These are phyloP conservation scores for Hipposideros larvatus DNA, from an alignment of 2,797 vertebrate genomes.

Conservation along the genomic window DNA sequence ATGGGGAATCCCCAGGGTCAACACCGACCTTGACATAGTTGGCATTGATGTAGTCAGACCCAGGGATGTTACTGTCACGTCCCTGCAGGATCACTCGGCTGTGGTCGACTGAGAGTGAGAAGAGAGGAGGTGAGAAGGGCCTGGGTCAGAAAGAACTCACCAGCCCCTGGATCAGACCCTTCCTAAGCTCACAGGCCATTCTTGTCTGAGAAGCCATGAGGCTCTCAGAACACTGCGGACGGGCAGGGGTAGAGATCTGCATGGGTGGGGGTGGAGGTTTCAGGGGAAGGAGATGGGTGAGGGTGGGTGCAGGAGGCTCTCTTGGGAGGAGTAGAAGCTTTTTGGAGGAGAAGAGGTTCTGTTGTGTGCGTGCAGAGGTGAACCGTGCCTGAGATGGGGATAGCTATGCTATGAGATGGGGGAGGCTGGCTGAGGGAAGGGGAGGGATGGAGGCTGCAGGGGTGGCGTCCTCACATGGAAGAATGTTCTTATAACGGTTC, in stretches of 20 bases:
- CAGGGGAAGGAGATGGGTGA: neutral
- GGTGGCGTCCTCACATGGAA: constrained; percentile 93
- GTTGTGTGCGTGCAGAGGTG: too few species aligned
- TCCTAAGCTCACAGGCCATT: neutral
- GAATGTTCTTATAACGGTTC: constrained; percentile 99
- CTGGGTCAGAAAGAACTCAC: neutral
- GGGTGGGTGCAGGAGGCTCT: neutral
- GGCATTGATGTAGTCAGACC: constrained; percentile 98
- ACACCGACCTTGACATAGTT: constrained; percentile 94
- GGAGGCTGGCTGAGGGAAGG: neutral
- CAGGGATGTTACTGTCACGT: constrained; percentile 90
- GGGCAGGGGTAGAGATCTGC: neutral
- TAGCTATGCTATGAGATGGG: neutral
- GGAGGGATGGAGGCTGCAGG: neutral
- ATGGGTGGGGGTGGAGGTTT: neutral
- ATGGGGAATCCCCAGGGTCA: neutral
- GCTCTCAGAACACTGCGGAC: neutral
- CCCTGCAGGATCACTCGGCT: constrained; percentile 93
- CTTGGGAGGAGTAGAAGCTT: neutral
- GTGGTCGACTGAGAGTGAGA: constrained; percentile 92
- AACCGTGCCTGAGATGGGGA: neutral
- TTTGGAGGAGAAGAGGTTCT: neutral
- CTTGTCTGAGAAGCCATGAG: neutral
- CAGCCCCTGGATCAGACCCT: neutral
- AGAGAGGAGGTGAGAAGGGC: neutral